Conservation (phyloP, 2,888 invertebrate species). For the Brachypterus glaber region DNA sequence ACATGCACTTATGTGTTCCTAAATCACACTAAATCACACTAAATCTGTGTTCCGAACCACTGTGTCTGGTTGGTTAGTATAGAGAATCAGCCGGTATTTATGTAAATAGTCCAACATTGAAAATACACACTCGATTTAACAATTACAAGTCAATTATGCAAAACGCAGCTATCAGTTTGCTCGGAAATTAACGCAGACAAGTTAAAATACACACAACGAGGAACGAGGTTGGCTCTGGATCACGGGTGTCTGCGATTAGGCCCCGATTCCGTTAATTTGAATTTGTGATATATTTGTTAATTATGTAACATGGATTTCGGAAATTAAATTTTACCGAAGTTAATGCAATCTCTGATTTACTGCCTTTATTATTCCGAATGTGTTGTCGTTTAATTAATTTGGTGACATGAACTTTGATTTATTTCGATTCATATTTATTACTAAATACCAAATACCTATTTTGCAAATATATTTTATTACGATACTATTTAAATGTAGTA, state of each 20-base stretch:
- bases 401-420: too few species aligned
- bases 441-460: too few species aligned
- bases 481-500: too few species aligned
- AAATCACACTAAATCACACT: too few species aligned
- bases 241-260: conserved; percentile 26
- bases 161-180: conserved; percentile 38
- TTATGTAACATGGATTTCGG: conserved; percentile 35
- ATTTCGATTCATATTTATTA: too few species aligned
- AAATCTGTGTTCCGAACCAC: too few species aligned
- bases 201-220: conserved; percentile 33
- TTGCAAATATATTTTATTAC: too few species aligned
- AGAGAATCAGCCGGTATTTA: conserved; percentile 37
- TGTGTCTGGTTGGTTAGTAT: too few species aligned
- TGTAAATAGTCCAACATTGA: conserved; percentile 39
- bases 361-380: conserved; percentile 19
- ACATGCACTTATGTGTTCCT: too few species aligned
- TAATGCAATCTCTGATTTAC: conserved; percentile 33
- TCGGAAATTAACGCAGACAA: conserved; percentile 42
- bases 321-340: conserved; percentile 35
- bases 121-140: conserved; percentile 40
- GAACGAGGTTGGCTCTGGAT: conserved; percentile 11
- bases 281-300: conserved; percentile 40
- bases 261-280: conserved; percentile 33
- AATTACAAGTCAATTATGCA: conserved; percentile 43
- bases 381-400: too few species aligned